phyloP scores from a whole-genome alignment of 2,797 vertebrate species.

The Argentina silus region DNA sequence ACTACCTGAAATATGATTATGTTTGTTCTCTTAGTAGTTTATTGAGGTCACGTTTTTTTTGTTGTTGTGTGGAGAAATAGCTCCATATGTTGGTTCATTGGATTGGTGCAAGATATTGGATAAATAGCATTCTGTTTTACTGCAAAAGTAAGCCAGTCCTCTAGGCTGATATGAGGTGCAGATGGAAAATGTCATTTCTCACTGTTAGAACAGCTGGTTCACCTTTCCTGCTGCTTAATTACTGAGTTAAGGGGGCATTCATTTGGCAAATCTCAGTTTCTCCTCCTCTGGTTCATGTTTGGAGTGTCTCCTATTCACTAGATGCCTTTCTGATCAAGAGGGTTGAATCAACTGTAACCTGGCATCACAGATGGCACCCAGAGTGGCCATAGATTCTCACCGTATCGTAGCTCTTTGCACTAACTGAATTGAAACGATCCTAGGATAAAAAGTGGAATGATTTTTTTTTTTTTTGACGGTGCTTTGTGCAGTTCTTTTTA shows the following conservation, averaged over 20 bases:
- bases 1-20: slow-evolving; percentile 11
- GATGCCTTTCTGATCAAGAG: neutral
- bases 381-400: neutral
- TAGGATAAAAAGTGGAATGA: no score
- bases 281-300: neutral
- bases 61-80: neutral
- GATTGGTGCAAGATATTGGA: slow-evolving; percentile 1
- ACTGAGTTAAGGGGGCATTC: neutral
- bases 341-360: neutral
- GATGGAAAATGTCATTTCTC: slow-evolving; percentile 14
- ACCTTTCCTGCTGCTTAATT: slow-evolving; percentile 13
- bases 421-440: no score
- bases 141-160: neutral
- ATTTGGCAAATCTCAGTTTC: neutral
- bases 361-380: neutral
- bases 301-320: neutral
- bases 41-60: neutral
- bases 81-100: neutral
- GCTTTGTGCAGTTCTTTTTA: neutral
- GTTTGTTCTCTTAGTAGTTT: neutral
- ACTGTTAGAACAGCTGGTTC: slow-evolving; percentile 26
- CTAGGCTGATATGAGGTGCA: neutral
- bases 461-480: neutral
- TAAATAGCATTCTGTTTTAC: neutral
- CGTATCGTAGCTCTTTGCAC: neutral